phyloP scores from a whole-genome alignment of 2,888 invertebrate species.

The Anodontia alba region DNA sequence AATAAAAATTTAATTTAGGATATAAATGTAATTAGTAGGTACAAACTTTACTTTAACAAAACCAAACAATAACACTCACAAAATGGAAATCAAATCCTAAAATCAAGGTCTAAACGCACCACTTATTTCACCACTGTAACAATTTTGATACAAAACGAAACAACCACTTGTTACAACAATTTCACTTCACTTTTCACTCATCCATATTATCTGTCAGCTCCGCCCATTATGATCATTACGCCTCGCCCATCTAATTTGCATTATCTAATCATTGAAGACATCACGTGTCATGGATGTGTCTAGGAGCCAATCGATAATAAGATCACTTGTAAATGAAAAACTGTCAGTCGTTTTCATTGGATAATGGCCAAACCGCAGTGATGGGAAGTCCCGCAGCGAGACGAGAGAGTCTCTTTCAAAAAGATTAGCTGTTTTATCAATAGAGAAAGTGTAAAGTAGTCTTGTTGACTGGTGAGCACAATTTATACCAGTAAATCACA shows the following conservation, averaged over 20 bases:
- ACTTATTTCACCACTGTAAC: conserved; percentile 11
- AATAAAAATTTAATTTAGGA: no score
- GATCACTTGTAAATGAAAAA: not conserved
- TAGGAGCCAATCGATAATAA: conserved; percentile 6
- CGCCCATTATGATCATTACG: conserved; percentile 36
- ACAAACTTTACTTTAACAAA: no score
- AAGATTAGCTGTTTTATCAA: conserved; percentile 9
- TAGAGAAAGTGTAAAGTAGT: not conserved
- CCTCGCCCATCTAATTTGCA: conserved; percentile 38
- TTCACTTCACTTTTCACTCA: not conserved
- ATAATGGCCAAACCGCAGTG: not conserved
- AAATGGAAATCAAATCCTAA: conserved; percentile 8
- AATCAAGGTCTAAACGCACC: conserved; percentile 3
- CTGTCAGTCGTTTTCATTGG: conserved; percentile 14
- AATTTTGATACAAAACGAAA: conserved; percentile 4
- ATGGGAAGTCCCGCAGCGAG: not conserved
- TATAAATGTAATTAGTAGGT: no score
- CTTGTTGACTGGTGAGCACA: not conserved
- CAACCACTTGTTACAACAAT: conserved; percentile 5
- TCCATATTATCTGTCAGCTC: conserved; percentile 13
- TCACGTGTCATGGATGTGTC: not conserved
- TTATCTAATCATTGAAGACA: conserved; percentile 28
- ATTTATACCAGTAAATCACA: conserved; percentile 9
- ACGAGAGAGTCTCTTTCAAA: not conserved
- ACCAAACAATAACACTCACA: not conserved